phyloP scores from a whole-genome alignment of 1,140 invertebrate genomes.

The Limonius californicus region DNA sequence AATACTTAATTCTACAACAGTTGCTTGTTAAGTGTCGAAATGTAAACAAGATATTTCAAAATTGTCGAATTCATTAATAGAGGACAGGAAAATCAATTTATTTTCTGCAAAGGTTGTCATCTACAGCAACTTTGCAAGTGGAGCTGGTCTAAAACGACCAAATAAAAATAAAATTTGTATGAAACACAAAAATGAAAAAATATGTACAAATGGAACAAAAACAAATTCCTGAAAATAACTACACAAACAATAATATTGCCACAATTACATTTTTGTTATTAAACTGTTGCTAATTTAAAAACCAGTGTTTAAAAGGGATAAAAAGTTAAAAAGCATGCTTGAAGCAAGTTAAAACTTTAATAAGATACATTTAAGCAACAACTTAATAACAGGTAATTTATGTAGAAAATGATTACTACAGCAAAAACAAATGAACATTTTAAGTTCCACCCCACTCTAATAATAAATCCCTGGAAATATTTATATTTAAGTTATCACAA shows the following conservation, averaged over 20 bases:
- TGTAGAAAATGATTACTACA: too few relatives aligned
- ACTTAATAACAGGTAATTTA: too few relatives aligned
- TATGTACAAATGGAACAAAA: constrained; percentile 5
- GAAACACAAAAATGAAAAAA: constrained; percentile 16
- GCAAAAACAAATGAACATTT: too few relatives aligned
- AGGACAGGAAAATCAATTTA: neutral
- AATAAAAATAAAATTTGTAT: constrained; percentile 12
- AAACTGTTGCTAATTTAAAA: neutral
- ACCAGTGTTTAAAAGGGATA: too few relatives aligned
- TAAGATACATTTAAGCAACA: too few relatives aligned
- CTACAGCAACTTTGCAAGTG: neutral
- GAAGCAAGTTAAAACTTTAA: too few relatives aligned
- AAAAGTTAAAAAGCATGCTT: too few relatives aligned
- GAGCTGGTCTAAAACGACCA: neutral
- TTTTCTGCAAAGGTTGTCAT: neutral
- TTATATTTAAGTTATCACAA: neutral
- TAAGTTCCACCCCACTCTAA: too few relatives aligned
- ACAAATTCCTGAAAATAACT: neutral
- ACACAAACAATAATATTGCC: neutral
- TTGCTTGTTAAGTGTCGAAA: constrained; percentile 23
- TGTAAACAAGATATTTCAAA: constrained; percentile 16
- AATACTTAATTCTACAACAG: constrained; percentile 28
- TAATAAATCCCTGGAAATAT: neutral
- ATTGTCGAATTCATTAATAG: neutral
- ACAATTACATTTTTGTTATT: neutral